Conservation (phyloP, 2,888 invertebrate genomes). For the Drosophila histrio region DNA sequence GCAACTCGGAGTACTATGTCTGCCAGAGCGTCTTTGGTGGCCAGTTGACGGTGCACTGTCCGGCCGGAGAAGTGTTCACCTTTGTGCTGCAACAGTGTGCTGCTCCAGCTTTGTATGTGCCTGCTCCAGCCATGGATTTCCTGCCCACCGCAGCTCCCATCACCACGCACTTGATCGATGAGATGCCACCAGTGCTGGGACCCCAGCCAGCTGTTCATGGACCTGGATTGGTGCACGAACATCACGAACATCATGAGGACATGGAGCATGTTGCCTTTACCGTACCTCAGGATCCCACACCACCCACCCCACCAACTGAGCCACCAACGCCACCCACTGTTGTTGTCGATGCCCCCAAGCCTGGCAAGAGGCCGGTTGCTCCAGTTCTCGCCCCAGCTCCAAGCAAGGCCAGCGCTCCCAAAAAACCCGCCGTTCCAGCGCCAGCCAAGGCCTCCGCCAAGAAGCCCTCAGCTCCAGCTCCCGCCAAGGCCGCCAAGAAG, state of each 20-base stretch:
- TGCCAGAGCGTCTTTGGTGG: constrained; percentile 71
- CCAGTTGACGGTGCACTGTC: constrained; percentile 70
- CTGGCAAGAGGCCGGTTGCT: constrained; percentile 53
- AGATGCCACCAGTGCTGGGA: constrained; percentile 44
- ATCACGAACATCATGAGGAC: constrained; percentile 15
- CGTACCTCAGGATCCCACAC: constrained; percentile 42
- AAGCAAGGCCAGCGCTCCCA: constrained; percentile 40
- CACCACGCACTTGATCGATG: constrained; percentile 33
- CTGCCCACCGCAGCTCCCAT: constrained; percentile 72
- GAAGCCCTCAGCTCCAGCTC: constrained; percentile 49
- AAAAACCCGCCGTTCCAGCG: constrained; percentile 46
- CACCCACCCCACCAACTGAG: constrained; percentile 55
- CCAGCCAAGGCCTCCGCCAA: constrained; percentile 55
- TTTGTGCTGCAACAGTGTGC: constrained; percentile 81
- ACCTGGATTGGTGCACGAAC: constrained; percentile 2
- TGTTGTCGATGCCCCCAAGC: constrained; percentile 36
- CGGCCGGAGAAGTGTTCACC: constrained; percentile 78
- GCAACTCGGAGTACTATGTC: constrained; percentile 78
- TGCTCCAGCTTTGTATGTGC: constrained; percentile 71
- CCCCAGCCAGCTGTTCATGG: background rate
- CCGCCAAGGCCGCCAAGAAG: constrained; percentile 56
- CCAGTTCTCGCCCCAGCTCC: constrained; percentile 42
- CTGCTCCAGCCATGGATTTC: constrained; percentile 73
- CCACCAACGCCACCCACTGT: constrained; percentile 58
- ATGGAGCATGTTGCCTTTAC: constrained; percentile 22